Conservation (phyloP, 2,888 invertebrate genomes). For the Hoplodrina ambigua region DNA sequence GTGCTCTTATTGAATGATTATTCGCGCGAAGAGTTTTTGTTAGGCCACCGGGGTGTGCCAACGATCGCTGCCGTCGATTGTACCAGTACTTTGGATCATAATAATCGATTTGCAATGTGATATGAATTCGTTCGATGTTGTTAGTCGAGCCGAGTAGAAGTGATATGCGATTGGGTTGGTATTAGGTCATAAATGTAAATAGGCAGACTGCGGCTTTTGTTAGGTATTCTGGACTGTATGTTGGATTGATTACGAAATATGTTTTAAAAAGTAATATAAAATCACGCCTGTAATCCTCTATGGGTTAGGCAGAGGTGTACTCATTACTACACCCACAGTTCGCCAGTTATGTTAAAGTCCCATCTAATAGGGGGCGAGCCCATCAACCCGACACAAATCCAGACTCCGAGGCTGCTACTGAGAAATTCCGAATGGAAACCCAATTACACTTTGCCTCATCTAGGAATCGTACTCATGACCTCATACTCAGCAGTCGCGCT, state of each 20-base stretch:
- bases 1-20: slow-evolving; percentile 66
- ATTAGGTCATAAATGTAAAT: slow-evolving; percentile 55
- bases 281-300: too few species aligned
- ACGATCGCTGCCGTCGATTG: slow-evolving; percentile 67
- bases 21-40: slow-evolving; percentile 66
- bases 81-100: slow-evolving; percentile 70
- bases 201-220: slow-evolving; percentile 15
- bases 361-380: too few species aligned
- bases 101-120: slow-evolving; percentile 77
- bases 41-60: slow-evolving; percentile 63
- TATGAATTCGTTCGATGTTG: slow-evolving; percentile 72
- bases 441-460: too few species aligned
- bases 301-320: too few species aligned
- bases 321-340: too few species aligned
- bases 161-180: slow-evolving; percentile 52
- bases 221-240: slow-evolving; percentile 8
- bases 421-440: too few species aligned
- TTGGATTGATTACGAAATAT: slow-evolving; percentile 11
- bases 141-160: slow-evolving; percentile 61
- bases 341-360: too few species aligned
- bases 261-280: neutral
- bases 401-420: too few species aligned
- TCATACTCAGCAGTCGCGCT: too few species aligned
- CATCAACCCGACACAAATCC: too few species aligned
- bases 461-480: too few species aligned